Evolutionary conservation across 2,888 invertebrate genomes (phyloP), one percentile per base, ranked within the genome.

Genomic region (Lycaena phlaeas): DNA sequence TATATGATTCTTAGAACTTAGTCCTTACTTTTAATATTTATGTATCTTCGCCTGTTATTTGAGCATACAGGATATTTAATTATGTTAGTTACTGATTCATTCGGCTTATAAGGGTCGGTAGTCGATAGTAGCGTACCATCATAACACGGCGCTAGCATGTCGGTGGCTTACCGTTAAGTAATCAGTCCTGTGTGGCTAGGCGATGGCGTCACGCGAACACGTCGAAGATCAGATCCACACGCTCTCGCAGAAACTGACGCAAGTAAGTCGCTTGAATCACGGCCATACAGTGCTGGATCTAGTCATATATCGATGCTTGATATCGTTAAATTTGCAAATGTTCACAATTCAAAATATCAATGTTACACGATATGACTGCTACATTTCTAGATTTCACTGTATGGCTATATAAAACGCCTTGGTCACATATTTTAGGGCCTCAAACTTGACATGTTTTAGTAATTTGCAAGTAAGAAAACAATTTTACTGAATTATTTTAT

Each of bases 201-300:
- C 90, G 69, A 88, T 89, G 84, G 89, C 88, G 86, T 86, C 88
- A 70, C 87, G 89, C 72, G 90, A 90, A 63, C 87, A 88, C 86
- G 88, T 88, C 74, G 90, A 90, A 84, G 90, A 90, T 87, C 88
- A 90, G 88, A 89, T 89, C 73, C 88, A 88, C 86, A 79, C 87
- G 85, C 87, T 90, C 79, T 87, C 88, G 72, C 89, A 89, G 88
- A 89, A 89, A 81, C 85, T 90, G 70, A 85, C 88, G 76, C 89
- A 89, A 87, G 90, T 90, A 90, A 90, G 90, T 89, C 60, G 62
- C 65, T 60, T 54, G 40, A 45, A 38, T 36, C 41, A 31, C 38
- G 22, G 52, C 49, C 26, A n/a, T 36, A 36, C 36, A 41, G 34
- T 36, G 36, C 28, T 36, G 7, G 14, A 27, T 15, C 7, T 27